Evolutionary conservation across 2,113 vertebrate genomes (phyloP), one percentile per base, ranked within the genome.

Genomic region (Crypturellus undulatus): DNA sequence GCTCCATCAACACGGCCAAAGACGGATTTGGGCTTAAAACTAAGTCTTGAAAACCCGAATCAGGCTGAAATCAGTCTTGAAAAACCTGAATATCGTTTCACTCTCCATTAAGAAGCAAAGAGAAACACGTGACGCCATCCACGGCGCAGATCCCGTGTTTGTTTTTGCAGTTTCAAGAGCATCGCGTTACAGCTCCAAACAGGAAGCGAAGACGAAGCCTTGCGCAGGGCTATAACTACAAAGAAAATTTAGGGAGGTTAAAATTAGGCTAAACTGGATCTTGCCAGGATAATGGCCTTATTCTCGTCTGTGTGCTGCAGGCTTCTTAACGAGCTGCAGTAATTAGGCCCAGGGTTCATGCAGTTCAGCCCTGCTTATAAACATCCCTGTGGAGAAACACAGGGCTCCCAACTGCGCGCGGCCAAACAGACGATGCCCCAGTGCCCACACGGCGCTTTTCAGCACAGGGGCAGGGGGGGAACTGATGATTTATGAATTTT

Each of bases 381-480:
- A 32, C 40, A 5, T 6, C 52, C 34, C 51, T 10, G 36, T 1
- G 11, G 42, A 60, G 73, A 52, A 42, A 13, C 52, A 3, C 16
- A 0, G 2, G 6, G 69, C 52, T 69, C 20, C 12, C 0, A n/a
- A 2, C 54, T 3, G 51, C 1, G 6, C 47, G 2, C 28, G 32
- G 63, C 36, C 47, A 56, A 56, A 63, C 12, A 1, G 54, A 42
- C 0, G 4, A 30, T 1, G 4, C 45, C 18, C 40, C 3, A 0
- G n/a, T 19, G 14, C 21, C 40, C 76, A 19, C 19, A 2, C 0
- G 5, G 67, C 21, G 15, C 4, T 25, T 42, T 47, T 6, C 0
- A 2, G 19, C 26, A 18, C 1, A 0, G 1, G 75, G 51, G 16
- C 8, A 4, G 0, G 0, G 22, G 32, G 28, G 40, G 59, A 38